A percentile compares a stretch with the other conserved stretches of the same genome.
These are phyloP conservation scores for Smutsia gigantea DNA, from an alignment of 2,797 vertebrate genomes.

Conservation along the genomic window DNA sequence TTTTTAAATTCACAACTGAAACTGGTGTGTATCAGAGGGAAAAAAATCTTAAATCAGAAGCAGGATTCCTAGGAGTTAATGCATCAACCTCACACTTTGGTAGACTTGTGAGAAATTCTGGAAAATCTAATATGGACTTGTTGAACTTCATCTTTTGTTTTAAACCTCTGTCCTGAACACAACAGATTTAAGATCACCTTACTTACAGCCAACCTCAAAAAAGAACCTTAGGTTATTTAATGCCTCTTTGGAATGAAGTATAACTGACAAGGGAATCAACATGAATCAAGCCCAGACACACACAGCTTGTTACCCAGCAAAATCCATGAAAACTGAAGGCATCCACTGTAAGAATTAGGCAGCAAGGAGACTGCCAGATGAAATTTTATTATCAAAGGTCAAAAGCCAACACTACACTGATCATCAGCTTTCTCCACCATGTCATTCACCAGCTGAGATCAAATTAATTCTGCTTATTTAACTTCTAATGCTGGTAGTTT, in stretches of 20 bases:
- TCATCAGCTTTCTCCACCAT: not conserved
- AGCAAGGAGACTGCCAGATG: not conserved
- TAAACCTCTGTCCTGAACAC: not conserved
- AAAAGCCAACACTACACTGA: not conserved
- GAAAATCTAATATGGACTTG: constrained; percentile 72
- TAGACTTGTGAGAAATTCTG: constrained; percentile 55
- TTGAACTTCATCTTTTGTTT: constrained; percentile 73
- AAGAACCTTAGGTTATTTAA: not conserved
- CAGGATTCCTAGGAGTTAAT: constrained; percentile 69
- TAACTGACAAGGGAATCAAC: not conserved
- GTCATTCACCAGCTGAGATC: not conserved
- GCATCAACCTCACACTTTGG: not conserved
- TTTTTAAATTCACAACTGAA: constrained; percentile 27
- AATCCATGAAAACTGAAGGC: not conserved
- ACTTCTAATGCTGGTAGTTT: not conserved
- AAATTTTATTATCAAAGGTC: not conserved
- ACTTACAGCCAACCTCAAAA: not conserved
- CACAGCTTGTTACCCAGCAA: not conserved
- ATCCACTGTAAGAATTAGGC: not conserved
- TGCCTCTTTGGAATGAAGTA: not conserved
- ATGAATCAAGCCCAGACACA: not conserved
- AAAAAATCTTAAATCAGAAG: constrained; percentile 61
- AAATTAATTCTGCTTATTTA: not conserved
- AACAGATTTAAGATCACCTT: not conserved
- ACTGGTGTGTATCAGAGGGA: constrained; percentile 28